These are phyloP conservation scores for Acheta domesticus DNA, from an alignment of 2,888 invertebrate genomes.

Conservation along the genomic window DNA sequence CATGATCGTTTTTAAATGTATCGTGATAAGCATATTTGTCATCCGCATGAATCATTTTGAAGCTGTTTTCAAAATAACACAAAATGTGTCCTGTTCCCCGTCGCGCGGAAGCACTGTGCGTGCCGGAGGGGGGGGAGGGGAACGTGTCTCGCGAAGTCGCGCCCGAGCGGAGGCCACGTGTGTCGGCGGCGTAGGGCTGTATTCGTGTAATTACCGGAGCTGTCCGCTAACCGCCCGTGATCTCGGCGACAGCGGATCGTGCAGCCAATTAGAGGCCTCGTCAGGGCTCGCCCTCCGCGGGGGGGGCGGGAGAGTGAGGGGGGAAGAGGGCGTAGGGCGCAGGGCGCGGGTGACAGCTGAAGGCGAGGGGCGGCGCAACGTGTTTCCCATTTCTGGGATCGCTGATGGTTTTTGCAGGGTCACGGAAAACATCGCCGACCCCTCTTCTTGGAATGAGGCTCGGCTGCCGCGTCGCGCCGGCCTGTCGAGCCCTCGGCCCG, in stretches of 20 bases:
- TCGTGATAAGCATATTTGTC: too few relatives aligned
- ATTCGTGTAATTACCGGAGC: not conserved
- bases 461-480: not conserved
- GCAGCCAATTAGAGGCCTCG: not conserved
- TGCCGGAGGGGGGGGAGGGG: too few relatives aligned
- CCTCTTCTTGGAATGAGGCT: not conserved
- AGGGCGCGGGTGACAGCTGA: not conserved
- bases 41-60: too few relatives aligned
- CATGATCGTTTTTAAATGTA: too few relatives aligned
- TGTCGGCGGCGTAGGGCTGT: not conserved
- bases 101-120: too few relatives aligned
- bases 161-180: too few relatives aligned
- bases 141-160: too few relatives aligned
- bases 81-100: too few relatives aligned
- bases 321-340: not conserved
- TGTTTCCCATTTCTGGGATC: conserved; percentile 18
- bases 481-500: not conserved
- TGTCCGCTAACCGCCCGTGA: not conserved
- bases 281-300: not conserved
- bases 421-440: not conserved
- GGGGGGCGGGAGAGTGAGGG: not conserved
- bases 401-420: conserved; percentile 18
- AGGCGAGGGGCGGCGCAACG: not conserved
- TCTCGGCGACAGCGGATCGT: not conserved
- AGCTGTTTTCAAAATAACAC: too few relatives aligned